Evolutionary conservation across 2,888 invertebrate genomes (phyloP).

Genomic region (Scaptomyza polygonia): DNA sequence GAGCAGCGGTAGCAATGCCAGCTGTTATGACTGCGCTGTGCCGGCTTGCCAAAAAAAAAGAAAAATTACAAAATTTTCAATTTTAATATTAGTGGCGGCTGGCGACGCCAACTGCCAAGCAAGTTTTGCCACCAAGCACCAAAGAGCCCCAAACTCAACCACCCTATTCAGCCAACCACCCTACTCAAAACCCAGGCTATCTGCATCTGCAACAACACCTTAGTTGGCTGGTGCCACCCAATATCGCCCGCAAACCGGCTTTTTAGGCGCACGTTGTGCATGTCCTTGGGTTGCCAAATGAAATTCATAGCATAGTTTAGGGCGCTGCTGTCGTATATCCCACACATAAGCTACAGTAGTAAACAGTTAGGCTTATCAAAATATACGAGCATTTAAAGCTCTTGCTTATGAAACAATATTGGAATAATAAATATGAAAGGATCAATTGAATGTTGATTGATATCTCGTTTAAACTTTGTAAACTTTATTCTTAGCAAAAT

Average conservation of each 20-base stretch:
- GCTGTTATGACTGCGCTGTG: conserved; percentile 77
- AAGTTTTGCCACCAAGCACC: conserved; percentile 5
- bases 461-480: background rate
- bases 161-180: background rate
- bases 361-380: conserved; percentile 25
- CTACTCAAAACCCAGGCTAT: background rate
- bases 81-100: conserved; percentile 78
- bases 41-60: conserved; percentile 70
- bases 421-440: background rate
- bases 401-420: background rate
- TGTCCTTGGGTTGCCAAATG: conserved; percentile 79
- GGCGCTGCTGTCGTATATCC: conserved; percentile 55
- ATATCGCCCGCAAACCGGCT: conserved; percentile 30
- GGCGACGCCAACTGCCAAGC: conserved; percentile 72
- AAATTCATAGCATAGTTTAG: conserved; percentile 76
- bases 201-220: conserved; percentile 33
- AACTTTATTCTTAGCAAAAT: background rate
- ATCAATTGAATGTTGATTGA: background rate
- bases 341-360: conserved; percentile 52
- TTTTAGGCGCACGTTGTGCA: conserved; percentile 76
- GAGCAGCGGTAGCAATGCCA: conserved; percentile 38
- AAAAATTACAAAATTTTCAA: conserved; percentile 80
- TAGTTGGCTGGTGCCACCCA: conserved; percentile 11
- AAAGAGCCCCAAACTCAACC: background rate
- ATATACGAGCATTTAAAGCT: background rate